Evolutionary conservation across 1,140 invertebrate species (phyloP).

Genomic region (Solenopsis fugax): DNA sequence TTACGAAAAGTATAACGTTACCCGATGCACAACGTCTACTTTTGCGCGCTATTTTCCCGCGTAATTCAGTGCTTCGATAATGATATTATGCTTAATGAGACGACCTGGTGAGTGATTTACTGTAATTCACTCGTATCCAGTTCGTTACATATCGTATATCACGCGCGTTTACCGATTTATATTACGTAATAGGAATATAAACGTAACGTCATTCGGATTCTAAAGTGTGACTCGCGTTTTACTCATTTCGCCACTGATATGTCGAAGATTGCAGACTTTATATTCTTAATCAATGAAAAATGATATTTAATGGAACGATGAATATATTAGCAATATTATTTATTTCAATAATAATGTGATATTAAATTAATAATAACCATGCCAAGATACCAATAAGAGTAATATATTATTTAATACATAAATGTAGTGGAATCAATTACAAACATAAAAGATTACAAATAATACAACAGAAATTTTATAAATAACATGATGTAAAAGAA

Average conservation of each 20-base stretch:
- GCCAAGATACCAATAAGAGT: background rate
- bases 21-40: background rate
- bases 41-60: constrained; percentile 16
- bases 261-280: background rate
- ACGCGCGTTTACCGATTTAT: constrained; percentile 24
- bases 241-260: background rate
- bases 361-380: background rate
- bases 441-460: background rate
- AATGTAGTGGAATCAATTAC: background rate
- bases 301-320: background rate
- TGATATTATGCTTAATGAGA: constrained; percentile 49
- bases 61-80: constrained; percentile 36
- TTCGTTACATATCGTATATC: background rate
- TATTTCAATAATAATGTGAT: background rate
- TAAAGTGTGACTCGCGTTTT: background rate
- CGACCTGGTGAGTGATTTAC: constrained; percentile 21
- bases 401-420: background rate
- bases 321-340: background rate
- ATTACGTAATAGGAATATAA: constrained; percentile 16
- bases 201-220: constrained; percentile 7
- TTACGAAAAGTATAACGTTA: constrained; percentile 52
- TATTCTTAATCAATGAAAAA: background rate
- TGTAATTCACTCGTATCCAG: constrained; percentile 30
- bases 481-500: background rate
- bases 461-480: background rate